Percentiles rank a stretch among this genome's conserved stretches.
These are phyloP conservation scores for Tipula confusa DNA, from an alignment of 2,888 invertebrate genomes.

Conservation along the genomic window DNA sequence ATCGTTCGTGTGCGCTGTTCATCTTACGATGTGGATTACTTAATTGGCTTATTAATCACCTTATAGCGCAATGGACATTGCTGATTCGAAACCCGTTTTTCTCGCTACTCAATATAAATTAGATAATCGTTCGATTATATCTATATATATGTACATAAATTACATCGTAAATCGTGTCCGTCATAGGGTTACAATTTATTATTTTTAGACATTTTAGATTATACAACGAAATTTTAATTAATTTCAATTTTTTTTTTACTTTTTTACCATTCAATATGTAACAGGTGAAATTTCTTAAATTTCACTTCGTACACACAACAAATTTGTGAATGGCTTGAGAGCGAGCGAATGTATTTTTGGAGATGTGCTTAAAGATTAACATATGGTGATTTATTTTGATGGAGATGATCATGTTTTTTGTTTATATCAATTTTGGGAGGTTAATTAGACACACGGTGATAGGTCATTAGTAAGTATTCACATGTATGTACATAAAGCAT, in stretches of 20 bases:
- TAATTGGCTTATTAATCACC: not conserved
- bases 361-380: not conserved
- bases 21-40: not conserved
- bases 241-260: not conserved
- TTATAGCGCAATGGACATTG: not conserved
- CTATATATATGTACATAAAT: not conserved
- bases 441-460: not conserved
- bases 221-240: not conserved
- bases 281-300: conserved; percentile 25
- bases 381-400: not conserved
- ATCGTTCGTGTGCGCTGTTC: not conserved
- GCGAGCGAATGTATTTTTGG: not conserved
- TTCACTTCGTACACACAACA: not conserved
- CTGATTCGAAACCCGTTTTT: not conserved
- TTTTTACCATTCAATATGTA: not conserved
- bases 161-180: not conserved
- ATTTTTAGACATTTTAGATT: not conserved
- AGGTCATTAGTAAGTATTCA: not conserved
- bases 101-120: not conserved
- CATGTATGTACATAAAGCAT: not conserved
- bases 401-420: not conserved
- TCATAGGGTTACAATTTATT: not conserved
- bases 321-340: not conserved
- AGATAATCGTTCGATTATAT: not conserved
- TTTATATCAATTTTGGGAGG: not conserved